These are phyloP conservation scores for Potamarius usumacintae DNA, from an alignment of 2,113 vertebrate genomes.

Conservation along the genomic window DNA sequence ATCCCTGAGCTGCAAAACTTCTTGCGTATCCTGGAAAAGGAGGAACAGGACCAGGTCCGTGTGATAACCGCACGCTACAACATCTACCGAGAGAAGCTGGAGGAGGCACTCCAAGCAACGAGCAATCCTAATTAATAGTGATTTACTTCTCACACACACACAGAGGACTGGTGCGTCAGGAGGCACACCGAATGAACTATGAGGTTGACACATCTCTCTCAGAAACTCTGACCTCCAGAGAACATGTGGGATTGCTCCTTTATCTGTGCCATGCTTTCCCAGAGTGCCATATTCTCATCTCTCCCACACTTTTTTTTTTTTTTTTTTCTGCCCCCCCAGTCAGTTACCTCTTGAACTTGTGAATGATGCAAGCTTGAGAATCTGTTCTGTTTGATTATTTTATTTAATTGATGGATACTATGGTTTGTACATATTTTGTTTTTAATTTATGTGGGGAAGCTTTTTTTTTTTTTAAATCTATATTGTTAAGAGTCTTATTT, in stretches of 20 bases:
- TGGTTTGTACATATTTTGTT: constrained; percentile 73
- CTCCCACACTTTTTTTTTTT: constrained; percentile 11
- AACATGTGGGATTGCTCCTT: constrained; percentile 1
- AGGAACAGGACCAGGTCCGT: constrained; percentile 86
- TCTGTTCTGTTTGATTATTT: constrained; percentile 58
- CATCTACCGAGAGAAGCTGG: constrained; percentile 83
- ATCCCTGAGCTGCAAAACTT: constrained; percentile 95
- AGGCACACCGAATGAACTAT: constrained; percentile 21
- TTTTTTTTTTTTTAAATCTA: constrained; percentile 37
- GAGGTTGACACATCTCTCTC: constrained; percentile 15
- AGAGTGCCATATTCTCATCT: constrained; percentile 66
- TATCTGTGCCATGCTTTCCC: constrained; percentile 37
- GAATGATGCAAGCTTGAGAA: constrained; percentile 63
- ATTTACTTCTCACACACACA: not conserved
- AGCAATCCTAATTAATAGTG: constrained; percentile 73
- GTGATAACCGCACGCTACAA: constrained; percentile 79
- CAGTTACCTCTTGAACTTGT: constrained; percentile 55
- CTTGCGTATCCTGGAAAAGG: constrained; percentile 90
- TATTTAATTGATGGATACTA: constrained; percentile 65
- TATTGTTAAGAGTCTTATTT: constrained; percentile 62
- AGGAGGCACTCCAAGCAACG: constrained; percentile 78
- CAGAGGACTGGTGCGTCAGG: constrained; percentile 14
- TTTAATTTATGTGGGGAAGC: constrained; percentile 74
- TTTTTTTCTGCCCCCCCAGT: not conserved
- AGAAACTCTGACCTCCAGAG: constrained; percentile 31